Evolutionary conservation across 2,797 vertebrate genomes (phyloP).

Genomic region (Falco cherrug): DNA sequence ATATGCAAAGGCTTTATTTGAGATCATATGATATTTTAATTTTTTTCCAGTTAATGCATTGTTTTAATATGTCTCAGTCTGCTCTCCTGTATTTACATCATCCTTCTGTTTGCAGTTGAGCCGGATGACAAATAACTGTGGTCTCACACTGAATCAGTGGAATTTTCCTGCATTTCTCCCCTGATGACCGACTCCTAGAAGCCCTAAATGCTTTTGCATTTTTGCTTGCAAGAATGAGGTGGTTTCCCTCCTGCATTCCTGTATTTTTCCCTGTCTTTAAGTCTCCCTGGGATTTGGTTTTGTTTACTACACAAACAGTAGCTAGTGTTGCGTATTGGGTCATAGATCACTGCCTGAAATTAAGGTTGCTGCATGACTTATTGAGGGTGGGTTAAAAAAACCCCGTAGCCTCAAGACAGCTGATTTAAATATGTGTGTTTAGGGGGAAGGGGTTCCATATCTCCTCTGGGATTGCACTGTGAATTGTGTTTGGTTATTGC

Average conservation of each 20-base stretch:
- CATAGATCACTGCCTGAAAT: not conserved
- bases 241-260: conserved; percentile 38
- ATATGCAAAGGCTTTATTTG: not conserved
- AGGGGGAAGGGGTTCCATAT: not conserved
- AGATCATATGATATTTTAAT: not conserved
- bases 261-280: not conserved
- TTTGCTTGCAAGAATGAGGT: conserved; percentile 6
- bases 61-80: not conserved
- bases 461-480: not conserved
- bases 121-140: conserved; percentile 61
- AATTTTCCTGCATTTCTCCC: conserved; percentile 74
- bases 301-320: conserved; percentile 2
- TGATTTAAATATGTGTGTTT: not conserved
- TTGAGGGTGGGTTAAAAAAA: not conserved
- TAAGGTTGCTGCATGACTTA: not conserved
- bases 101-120: conserved; percentile 51
- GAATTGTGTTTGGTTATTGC: not conserved
- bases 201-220: conserved; percentile 28
- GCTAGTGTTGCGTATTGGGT: not conserved
- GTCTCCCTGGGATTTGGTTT: not conserved
- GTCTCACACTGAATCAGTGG: conserved; percentile 64
- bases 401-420: not conserved
- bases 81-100: conserved; percentile 42
- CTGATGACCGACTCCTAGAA: conserved; percentile 45
- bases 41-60: not conserved